phyloP scores from a whole-genome alignment of 2,888 invertebrate genomes.

The Hetaerina titia region DNA sequence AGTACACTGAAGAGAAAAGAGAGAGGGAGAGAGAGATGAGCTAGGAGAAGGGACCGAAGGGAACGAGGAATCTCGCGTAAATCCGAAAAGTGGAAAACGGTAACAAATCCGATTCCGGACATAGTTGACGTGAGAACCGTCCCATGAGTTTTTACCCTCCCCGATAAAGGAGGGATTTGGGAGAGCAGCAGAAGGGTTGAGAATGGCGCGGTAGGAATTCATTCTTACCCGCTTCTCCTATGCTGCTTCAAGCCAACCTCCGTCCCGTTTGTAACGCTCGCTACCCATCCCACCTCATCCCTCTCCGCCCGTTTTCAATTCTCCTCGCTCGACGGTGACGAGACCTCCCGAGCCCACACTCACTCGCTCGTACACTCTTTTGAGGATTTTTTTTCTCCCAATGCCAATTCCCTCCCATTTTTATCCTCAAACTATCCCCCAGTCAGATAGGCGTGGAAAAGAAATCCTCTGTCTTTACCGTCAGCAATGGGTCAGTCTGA shows the following conservation, averaged over 20 bases:
- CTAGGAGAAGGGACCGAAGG: not conserved
- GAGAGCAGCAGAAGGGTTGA: not conserved
- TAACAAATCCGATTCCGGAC: conserved; percentile 19
- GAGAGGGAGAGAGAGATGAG: not conserved
- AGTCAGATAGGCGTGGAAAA: too few species aligned
- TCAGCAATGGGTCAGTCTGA: too few species aligned
- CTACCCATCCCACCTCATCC: not conserved
- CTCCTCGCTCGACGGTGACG: too few species aligned
- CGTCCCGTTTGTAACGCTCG: not conserved
- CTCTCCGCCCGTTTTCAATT: too few species aligned
- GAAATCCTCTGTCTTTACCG: too few species aligned
- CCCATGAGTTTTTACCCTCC: conserved; percentile 7
- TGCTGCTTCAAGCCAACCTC: too few species aligned
- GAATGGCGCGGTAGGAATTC: not conserved
- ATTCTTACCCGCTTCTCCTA: not conserved
- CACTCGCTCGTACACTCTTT: too few species aligned
- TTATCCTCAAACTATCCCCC: too few species aligned
- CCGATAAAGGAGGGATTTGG: not conserved
- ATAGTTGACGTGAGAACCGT: conserved; percentile 21
- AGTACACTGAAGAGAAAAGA: not conserved
- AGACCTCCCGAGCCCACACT: too few species aligned
- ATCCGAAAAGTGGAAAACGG: conserved; percentile 48
- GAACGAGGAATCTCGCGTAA: not conserved
- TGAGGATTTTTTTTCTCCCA: too few species aligned
- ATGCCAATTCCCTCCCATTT: too few species aligned